Evolutionary conservation across 2,888 invertebrate species (phyloP).

Genomic region (Dorcus hopei): DNA sequence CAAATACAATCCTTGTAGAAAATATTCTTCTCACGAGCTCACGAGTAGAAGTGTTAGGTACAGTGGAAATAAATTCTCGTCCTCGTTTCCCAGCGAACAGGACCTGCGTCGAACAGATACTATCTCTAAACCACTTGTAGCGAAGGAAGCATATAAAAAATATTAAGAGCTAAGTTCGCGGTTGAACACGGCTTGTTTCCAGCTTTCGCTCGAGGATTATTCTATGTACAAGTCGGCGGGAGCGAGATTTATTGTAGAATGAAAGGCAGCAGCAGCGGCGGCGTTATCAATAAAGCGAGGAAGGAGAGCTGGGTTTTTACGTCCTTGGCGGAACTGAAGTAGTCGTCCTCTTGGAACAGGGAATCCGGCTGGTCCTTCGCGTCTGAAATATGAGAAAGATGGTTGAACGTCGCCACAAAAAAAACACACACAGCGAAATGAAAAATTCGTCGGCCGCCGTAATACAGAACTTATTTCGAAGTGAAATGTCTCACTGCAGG

Average conservation of each 20-base stretch:
- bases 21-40: too few species aligned
- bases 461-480: too few species aligned
- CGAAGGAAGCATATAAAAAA: constrained; percentile 39
- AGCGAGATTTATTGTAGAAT: constrained; percentile 36
- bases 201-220: constrained; percentile 4
- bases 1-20: too few species aligned
- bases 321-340: constrained; percentile 30
- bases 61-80: too few species aligned
- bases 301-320: constrained; percentile 28
- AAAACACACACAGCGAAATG: too few species aligned
- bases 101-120: too few species aligned
- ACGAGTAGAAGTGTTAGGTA: too few species aligned
- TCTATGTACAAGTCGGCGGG: constrained; percentile 2
- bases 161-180: constrained; percentile 23
- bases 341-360: constrained; percentile 37
- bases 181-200: neutral
- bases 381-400: constrained; percentile 29
- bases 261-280: constrained; percentile 32
- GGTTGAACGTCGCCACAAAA: too few species aligned
- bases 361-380: constrained; percentile 39
- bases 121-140: constrained; percentile 32
- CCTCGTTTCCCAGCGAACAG: too few species aligned
- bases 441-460: too few species aligned
- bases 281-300: constrained; percentile 26
- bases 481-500: too few species aligned